Conservation (phyloP, 2,888 invertebrate genomes). For the Empis livida region DNA sequence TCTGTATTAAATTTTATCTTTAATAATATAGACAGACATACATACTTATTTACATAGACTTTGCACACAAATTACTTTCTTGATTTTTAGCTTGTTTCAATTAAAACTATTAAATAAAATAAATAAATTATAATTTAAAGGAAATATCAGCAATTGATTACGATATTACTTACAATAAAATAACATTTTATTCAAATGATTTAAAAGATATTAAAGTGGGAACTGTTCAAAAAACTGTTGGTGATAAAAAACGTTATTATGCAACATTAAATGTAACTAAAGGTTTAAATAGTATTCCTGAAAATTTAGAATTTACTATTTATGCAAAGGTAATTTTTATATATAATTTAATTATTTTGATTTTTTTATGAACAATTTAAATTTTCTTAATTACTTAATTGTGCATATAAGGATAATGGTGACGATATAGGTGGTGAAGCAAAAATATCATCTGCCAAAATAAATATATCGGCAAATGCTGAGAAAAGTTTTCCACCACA, state of each 20-base stretch:
- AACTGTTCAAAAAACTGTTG: conserved; percentile 8
- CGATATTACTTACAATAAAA: conserved; percentile 17
- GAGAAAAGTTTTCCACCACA: conserved; percentile 14
- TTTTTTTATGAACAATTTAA: not conserved
- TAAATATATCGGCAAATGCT: conserved; percentile 14
- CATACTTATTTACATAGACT: too few species aligned
- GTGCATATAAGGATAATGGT: conserved; percentile 16
- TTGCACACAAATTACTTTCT: too few species aligned
- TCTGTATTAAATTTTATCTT: too few species aligned
- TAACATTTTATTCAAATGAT: conserved; percentile 16
- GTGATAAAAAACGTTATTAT: conserved; percentile 14
- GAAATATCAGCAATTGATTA: conserved; percentile 18
- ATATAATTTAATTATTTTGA: not conserved
- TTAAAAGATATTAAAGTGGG: conserved; percentile 13
- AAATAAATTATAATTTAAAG: conserved; percentile 5
- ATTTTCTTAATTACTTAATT: too few species aligned
- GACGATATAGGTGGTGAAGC: conserved; percentile 10
- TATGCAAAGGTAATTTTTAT: conserved; percentile 16
- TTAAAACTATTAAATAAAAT: too few species aligned
- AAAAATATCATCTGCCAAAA: conserved; percentile 11
- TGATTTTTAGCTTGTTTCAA: too few species aligned
- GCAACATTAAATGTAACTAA: conserved; percentile 15
- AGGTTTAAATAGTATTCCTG: conserved; percentile 13
- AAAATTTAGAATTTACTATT: conserved; percentile 16
- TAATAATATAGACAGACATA: too few species aligned